Evolutionary conservation across 2,113 vertebrate genomes (phyloP), one percentile per base, ranked within the genome.

Genomic region (Calyptomena viridis): DNA sequence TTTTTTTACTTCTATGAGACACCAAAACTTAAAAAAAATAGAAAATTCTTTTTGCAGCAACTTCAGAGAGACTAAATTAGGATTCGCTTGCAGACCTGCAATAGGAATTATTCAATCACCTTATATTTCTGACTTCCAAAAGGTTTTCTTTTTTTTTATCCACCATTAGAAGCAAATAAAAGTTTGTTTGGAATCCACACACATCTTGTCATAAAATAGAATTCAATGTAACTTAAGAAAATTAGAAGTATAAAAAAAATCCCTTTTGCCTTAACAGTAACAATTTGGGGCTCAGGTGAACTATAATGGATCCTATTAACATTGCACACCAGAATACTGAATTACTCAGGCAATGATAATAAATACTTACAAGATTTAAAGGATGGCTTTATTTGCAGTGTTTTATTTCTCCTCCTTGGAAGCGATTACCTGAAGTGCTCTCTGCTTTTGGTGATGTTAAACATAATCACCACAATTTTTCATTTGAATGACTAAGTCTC

Each of bases 241-340:
- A 87, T 50, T 86, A 84, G 33, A 78, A 79, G 30, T 84, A 77
- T 19, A 20, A 6, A 11, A 46, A 46, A 87, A 63, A 56, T 37
- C 23, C 13, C 1, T 31, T 84, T 93, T 81, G 33, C 76, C 71
- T 44, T 52, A 79, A 37, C 46, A 59, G 33, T 6, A 30, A 73
- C 50, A 90, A 89, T 79, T n/a, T 73, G 49, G 56, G 77, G 81
- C 93, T 95, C 88, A 94, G 94, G 55, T 96, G 94, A 93, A 71
- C 58, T 66, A 2, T 67, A 64, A 78, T 69, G 21, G 31, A 15
- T 52, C 68, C 60, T 92, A 82, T 93, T 94, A 94, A 86, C 37
- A 28, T 12, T 71, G 73, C 69, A 63, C 27, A 69, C 27, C 55
- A 71, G 77, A 92, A 67, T 74, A 71, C 66, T 79, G 62, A 87